Conservation (phyloP, 2,797 vertebrate genomes). For the Tokudaia muenninki region DNA sequence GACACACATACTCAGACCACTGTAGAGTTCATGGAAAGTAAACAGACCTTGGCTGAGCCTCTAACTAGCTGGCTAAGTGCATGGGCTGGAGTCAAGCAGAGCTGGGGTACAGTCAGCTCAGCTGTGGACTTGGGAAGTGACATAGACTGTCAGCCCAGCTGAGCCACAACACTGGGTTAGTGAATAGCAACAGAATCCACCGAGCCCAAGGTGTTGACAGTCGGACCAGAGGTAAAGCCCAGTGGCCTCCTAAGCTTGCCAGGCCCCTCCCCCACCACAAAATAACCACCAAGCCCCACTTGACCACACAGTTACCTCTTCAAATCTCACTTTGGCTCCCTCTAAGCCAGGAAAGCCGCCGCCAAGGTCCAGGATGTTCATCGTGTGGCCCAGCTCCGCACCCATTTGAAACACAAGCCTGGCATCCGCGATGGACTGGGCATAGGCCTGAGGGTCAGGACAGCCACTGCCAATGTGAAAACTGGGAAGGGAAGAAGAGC, state of each 20-base stretch:
- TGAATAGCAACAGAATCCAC: not conserved
- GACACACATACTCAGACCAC: not conserved
- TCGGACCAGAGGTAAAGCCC: not conserved
- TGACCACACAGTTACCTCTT: conserved; percentile 86
- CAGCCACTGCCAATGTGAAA: conserved; percentile 89
- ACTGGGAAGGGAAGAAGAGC: conserved; percentile 77
- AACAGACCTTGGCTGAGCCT: not conserved
- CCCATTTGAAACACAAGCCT: conserved; percentile 90
- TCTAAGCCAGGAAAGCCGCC: conserved; percentile 88
- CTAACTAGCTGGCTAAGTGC: not conserved
- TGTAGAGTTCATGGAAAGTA: not conserved
- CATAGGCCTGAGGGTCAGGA: conserved; percentile 82
- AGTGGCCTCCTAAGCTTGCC: not conserved
- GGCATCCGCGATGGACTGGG: conserved; percentile 87
- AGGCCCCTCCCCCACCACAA: not conserved
- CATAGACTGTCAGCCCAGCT: not conserved
- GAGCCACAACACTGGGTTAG: not conserved
- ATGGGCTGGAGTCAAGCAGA: not conserved
- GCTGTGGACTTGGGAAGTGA: not conserved
- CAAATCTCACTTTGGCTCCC: conserved; percentile 83
- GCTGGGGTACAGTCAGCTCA: not conserved
- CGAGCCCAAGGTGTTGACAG: not conserved
- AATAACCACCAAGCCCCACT: not conserved
- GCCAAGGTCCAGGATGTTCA: conserved; percentile 90
- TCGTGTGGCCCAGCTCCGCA: conserved; percentile 87